These are phyloP conservation scores for Teleiodes luculella DNA, from an alignment of 2,888 invertebrate genomes.

Conservation along the genomic window DNA sequence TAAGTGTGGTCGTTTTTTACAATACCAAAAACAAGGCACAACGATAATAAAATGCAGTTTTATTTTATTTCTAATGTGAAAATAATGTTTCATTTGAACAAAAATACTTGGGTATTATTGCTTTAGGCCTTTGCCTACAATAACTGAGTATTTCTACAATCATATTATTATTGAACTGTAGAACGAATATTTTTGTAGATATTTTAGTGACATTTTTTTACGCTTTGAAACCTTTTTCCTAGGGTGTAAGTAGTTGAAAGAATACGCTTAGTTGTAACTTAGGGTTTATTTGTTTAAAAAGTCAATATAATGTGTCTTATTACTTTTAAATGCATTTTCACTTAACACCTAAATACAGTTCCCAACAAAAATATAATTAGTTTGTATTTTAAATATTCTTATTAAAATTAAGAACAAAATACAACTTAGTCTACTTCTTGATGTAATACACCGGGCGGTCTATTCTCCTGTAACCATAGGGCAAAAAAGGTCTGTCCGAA, in stretches of 20 bases:
- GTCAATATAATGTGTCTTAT: conserved; percentile 76
- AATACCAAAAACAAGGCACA: too few species aligned
- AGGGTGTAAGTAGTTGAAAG: conserved; percentile 60
- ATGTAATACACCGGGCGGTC: background rate
- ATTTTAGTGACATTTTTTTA: conserved; percentile 18
- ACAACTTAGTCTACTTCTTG: background rate
- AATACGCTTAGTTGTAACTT: conserved; percentile 65
- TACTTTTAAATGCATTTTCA: conserved; percentile 45
- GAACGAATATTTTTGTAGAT: conserved; percentile 25
- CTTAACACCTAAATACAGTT: conserved; percentile 1
- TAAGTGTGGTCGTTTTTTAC: too few species aligned
- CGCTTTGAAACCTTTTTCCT: conserved; percentile 37
- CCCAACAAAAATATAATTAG: too few species aligned
- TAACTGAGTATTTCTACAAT: conserved; percentile 26
- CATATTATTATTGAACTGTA: background rate
- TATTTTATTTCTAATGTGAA: background rate
- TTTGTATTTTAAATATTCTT: too few species aligned
- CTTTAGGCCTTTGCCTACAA: conserved; percentile 23
- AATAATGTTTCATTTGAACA: conserved; percentile 2
- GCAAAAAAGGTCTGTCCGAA: background rate
- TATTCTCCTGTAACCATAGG: background rate
- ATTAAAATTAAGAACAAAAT: background rate
- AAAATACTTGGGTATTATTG: conserved; percentile 16
- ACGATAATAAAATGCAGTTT: too few species aligned
- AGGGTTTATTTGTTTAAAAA: conserved; percentile 76